Evolutionary conservation across 2,888 invertebrate genomes (phyloP), one percentile per base, ranked within the genome.

Genomic region (Diloba caeruleocephala): DNA sequence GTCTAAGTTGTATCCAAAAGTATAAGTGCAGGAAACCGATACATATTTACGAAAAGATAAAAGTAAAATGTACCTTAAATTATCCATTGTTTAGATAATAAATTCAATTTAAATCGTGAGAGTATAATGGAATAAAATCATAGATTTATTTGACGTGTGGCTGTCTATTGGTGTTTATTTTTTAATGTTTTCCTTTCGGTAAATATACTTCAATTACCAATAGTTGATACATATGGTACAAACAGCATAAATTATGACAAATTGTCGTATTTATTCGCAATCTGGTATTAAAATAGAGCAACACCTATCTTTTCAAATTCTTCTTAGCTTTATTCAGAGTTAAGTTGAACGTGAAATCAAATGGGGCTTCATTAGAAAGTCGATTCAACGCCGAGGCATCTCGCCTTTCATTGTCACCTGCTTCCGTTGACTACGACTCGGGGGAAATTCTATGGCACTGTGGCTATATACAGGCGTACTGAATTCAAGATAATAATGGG

Each of bases 351-450:
- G 54, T 38, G 37, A 66, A 68, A 68, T 72, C 57, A 66, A 70
- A 71, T 67, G 56, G 39, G 33, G 50, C 59, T 71, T 74, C 69
- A 74, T 67, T 63, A 67, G 73, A 58, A 38, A 54, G 48, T 45
- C 52, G 63, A 53, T 71, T 74, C 51, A 67, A 41, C 49, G 53
- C 42, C 43, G 13, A 49, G 55, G 43, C 55, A 51, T 56, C 53
- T 34, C 31, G 15, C 38, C 28, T 2, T 46, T 55, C 72, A 71
- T 71, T 71, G 75, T 71, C 75, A 67, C 55, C 69, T 50, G 52
- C 33, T 56, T 62, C 74, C 67, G 67, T 56, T 43, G 48, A 54
- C 52, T 54, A 48, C 23, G 53, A 34, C 51, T 32, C 51, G 37
- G 31, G 58, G 49, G 64, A 45, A 60, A 68, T 68, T 54, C 53